These are phyloP conservation scores for Sus scrofa DNA, from an alignment of 2,113 vertebrate species.

Conservation along the genomic window DNA sequence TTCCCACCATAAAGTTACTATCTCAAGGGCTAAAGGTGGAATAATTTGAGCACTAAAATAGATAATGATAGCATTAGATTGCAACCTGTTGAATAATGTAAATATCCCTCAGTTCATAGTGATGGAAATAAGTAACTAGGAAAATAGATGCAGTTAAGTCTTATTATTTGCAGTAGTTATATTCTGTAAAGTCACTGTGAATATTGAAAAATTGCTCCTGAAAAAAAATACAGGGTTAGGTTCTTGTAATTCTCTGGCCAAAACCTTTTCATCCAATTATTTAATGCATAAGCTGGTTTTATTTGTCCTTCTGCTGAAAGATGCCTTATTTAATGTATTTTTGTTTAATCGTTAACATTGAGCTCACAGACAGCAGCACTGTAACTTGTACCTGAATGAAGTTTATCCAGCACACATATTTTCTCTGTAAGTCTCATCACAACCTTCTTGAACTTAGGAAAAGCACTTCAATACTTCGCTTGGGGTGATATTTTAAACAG, in stretches of 20 bases:
- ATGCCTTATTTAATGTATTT: background rate
- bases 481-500: background rate
- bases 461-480: background rate
- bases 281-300: background rate
- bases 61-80: background rate
- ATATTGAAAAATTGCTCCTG: background rate
- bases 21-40: background rate
- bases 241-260: background rate
- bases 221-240: background rate
- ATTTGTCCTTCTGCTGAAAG: conserved; percentile 27
- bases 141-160: background rate
- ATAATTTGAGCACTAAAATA: background rate
- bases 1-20: background rate
- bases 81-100: background rate
- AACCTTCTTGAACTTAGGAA: background rate
- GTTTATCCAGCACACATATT: background rate
- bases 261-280: background rate
- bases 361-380: background rate
- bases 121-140: background rate
- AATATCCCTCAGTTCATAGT: background rate
- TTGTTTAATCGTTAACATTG: background rate
- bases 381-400: background rate
- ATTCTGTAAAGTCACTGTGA: background rate
- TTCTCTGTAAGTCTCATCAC: background rate
- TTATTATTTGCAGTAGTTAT: background rate